Base-by-base conservation (phyloP, 1,140 invertebrate genomes). In the Temnothorax nylanderi region DNA sequence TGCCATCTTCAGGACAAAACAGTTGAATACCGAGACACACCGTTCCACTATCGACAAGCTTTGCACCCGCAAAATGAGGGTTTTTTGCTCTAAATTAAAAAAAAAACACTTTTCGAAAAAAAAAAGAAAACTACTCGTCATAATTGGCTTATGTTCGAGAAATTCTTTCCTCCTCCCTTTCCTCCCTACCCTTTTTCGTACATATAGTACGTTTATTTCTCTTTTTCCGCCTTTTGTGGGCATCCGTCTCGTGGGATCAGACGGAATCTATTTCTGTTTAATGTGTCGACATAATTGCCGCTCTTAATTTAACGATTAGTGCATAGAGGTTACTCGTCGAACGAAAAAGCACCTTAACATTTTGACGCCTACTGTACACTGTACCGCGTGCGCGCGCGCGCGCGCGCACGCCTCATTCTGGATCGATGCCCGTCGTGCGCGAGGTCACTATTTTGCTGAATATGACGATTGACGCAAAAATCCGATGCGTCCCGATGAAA, bases 361-460 rank as follows among this genome's bases (percentile, higher is more conserved):
- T 69, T 5, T 81, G 77, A 56, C 62, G 32, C 8, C 2, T 26
- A 81, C 64, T 69, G 47, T 69, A 81, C 58, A 26, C 26, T 26
- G 26, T 26, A 26, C 26, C 26, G 26, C 26, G 49, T 8, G 47
- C 26, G 13, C 6, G 4, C 58, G 32, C 11, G 49, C 80, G 37
- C 41, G 67, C 67, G 37, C 47, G 8, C 6, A 13, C 18, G 13
- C 37, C 26, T 75, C 13, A 62, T 49, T 75, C 69, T 84, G 80
- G 80, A 84, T 84, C 69, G 26, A 84, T 84, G 80, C 26, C 41
- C 54, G 74, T 56, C 49, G 21, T 56, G 18, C 41, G 41, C 41
- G 54, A 74, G 54, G 54, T 72, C 69, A 84, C 80, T 47, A 75
- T 56, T 84, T 74, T 47, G 54, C 32, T 49, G 18, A 44, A 21